phyloP scores from a whole-genome alignment of 2,797 vertebrate species.

The Fistularia tabacaria region DNA sequence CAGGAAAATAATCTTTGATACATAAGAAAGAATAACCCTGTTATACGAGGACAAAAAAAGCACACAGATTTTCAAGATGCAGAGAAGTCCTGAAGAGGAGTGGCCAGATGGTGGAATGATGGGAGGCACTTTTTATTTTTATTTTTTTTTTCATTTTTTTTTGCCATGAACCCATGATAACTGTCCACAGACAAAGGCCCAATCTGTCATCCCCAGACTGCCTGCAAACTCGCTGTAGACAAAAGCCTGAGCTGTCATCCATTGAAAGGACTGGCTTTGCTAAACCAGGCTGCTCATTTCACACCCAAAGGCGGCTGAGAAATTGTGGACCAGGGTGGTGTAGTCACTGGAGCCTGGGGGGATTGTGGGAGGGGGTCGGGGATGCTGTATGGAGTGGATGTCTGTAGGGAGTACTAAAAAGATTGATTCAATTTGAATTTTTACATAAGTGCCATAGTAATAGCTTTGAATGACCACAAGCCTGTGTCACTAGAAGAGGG shows the following conservation, averaged over 20 bases:
- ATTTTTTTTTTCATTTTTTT: slow-evolving; percentile 9
- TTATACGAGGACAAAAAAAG: slow-evolving; percentile 42
- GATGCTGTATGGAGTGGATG: slow-evolving; percentile 9
- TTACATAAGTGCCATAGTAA: slow-evolving; percentile 64
- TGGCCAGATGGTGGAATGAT: slow-evolving; percentile 19
- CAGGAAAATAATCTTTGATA: slow-evolving; percentile 27
- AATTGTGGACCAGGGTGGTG: slow-evolving; percentile 30
- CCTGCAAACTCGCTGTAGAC: slow-evolving; percentile 58
- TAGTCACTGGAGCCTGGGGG: slow-evolving; percentile 49
- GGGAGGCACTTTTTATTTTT: slow-evolving; percentile 31
- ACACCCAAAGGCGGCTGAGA: slow-evolving; percentile 39
- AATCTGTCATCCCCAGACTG: slow-evolving; percentile 59
- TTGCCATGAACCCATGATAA: slow-evolving; percentile 43
- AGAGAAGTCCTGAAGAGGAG: slow-evolving; percentile 13
- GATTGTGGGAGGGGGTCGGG: background rate
- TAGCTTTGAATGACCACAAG: slow-evolving; percentile 68
- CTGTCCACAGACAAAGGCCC: slow-evolving; percentile 57
- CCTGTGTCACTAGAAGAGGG: slow-evolving; percentile 55
- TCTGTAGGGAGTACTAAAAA: slow-evolving; percentile 18
- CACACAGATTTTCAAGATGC: background rate
- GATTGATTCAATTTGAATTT: slow-evolving; percentile 46
- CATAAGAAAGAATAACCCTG: slow-evolving; percentile 25
- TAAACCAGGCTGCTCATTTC: slow-evolving; percentile 46
- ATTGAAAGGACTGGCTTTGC: slow-evolving; percentile 45
- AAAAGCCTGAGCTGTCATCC: slow-evolving; percentile 58